Evolutionary conservation across 2,113 vertebrate species (phyloP), one percentile per base, ranked within the genome.

Genomic region (Deroptyus accipitrinus): DNA sequence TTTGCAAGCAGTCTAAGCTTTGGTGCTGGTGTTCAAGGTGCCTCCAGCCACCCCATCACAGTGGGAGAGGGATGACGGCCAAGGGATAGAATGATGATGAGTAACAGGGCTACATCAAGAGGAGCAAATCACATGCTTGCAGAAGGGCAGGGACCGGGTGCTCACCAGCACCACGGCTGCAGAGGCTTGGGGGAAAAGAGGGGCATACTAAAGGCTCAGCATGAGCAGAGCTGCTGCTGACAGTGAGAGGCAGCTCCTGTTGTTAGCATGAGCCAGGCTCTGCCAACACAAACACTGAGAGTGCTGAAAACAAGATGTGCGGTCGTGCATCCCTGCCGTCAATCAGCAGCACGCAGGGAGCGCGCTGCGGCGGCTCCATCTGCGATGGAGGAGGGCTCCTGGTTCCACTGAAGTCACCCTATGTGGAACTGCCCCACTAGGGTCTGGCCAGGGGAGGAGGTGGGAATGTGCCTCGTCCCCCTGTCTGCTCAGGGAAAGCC

Each of bases 251-350:
- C 92, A 95, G 94, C 80, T 95, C 88, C 80, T 52, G 86, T 92
- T 15, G 3, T 37, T 66, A 86, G 95, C 24, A 16, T 88, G 85
- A 95, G 87, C 88, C 83, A 90, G 80, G 86, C 92, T 93, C 91
- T 94, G 95, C 92, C 95, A 96, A 94, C 93, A 90, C 94, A 90
- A 94, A 96, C 74, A 94, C 89, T 2, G 19, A 91, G 72, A 61
- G 1, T 52, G 86, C 87, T 84, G 92, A 72, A 96, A 94, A 95
- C 95, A 90, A 86, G 95, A 52, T 9, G 83, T 64, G 91, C 3
- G 15, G 51, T 75, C 37, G 3, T 22, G n/a, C 30, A 17, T 39
- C 92, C 44, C 2, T 41, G 88, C 92, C 13, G 33, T 94, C 96
- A 78, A 41, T 97, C 96, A 93, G 85, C 17, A 0, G 72, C 7